Evolutionary conservation across 2,113 vertebrate genomes (phyloP), one percentile per base, ranked within the genome.

Genomic region (Ailurus styani): DNA sequence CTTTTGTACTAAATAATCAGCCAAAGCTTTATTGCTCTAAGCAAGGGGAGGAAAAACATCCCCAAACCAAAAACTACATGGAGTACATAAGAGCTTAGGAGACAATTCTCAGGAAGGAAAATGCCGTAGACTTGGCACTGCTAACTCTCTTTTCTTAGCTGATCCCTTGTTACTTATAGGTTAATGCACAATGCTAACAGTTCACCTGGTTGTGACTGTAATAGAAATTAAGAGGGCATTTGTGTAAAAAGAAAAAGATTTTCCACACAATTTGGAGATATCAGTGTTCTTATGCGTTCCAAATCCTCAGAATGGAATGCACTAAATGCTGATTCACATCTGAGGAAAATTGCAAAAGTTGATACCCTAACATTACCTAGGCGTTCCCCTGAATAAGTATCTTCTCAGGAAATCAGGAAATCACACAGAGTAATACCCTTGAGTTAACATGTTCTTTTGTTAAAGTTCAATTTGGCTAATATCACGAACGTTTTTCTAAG

Each of bases 141-240:
- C 21, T 96, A 55, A 95, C 87, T 97, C 93, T 97, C 95, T 57
- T 91, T 95, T 57, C 47, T 96, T 31, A 86, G 23, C 93, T 95
- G 37, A 90, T 70, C 73, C 97, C 20, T 55, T 95, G 17, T 64
- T 96, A 60, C 25, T 55, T 96, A 31, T 3, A 62, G 11, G 21
- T 96, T 77, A 96, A 3, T 23, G 10, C 78, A 52, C 70, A 34
- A 27, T 8, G 72, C 88, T 72, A 97, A 73, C 2, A 45, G 14
- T 34, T 97, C 54, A 60, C 7, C 13, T 77, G 2, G 0, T 79
- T 82, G 54, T 60, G 60, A 93, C 18, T 10, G 10, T 25, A 50
- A 91, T 27, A 85, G 15, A 90, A 75, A 79, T n/a, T 27, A 0
- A 14, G 4, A 15, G 3, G n/a, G 34, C 57, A 50, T 7, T 0